These are phyloP conservation scores for Mesopsocus fuscifrons DNA, from an alignment of 2,888 invertebrate genomes.

Conservation along the genomic window DNA sequence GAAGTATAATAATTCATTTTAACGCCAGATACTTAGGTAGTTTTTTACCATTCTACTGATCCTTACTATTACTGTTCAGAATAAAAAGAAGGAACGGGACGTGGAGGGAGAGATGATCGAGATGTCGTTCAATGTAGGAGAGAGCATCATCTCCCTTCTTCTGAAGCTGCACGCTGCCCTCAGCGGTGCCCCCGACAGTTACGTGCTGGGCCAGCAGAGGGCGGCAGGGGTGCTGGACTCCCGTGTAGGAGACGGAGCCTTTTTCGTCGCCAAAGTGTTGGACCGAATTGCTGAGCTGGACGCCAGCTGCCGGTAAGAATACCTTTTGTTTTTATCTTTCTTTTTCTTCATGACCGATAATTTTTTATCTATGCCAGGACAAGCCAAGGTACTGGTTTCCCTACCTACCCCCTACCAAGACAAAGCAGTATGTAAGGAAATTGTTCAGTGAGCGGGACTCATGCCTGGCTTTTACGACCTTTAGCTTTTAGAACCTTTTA, in stretches of 20 bases:
- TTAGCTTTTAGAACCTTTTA: no score
- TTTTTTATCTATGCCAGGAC: constrained; percentile 4
- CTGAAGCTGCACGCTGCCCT: constrained; percentile 80
- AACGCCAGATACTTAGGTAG: no score
- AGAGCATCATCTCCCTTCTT: constrained; percentile 76
- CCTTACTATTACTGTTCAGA: no score
- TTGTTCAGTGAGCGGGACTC: no score
- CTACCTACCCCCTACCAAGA: no score
- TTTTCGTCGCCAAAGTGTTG: constrained; percentile 64
- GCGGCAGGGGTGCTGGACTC: constrained; percentile 20
- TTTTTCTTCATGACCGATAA: background rate
- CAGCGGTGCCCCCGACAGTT: constrained; percentile 67
- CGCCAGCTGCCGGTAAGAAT: constrained; percentile 31
- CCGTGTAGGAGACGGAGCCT: constrained; percentile 67
- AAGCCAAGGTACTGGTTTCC: no score
- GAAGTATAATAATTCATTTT: no score
- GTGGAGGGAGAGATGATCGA: background rate
- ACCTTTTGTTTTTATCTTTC: background rate
- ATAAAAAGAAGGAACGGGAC: background rate
- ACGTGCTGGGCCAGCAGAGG: constrained; percentile 25
- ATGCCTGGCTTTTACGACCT: no score
- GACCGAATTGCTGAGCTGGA: constrained; percentile 54
- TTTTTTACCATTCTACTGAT: no score
- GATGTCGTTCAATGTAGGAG: constrained; percentile 33
- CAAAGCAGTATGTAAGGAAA: no score